Evolutionary conservation across 2,113 vertebrate genomes (phyloP).

Genomic region (Psittacula cyanocephala): DNA sequence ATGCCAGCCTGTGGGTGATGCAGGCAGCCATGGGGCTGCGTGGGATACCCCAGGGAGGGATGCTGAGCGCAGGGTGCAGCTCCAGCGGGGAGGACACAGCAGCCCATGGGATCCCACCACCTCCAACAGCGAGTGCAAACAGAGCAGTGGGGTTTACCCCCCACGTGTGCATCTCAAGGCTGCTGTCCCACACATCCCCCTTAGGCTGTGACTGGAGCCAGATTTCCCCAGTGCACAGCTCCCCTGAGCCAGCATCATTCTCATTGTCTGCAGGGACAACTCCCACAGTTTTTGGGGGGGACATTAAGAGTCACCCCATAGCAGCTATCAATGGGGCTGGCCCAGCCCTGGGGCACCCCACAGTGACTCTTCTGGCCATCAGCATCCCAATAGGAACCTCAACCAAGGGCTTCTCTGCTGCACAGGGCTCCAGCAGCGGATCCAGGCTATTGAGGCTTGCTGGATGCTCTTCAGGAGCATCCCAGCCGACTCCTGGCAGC

Average conservation of each 20-base stretch:
- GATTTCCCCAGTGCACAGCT: not conserved
- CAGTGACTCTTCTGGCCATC: not conserved
- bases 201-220: not conserved
- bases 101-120: not conserved
- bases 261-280: not conserved
- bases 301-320: not conserved
- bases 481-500: not conserved
- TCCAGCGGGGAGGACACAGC: not conserved
- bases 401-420: not conserved
- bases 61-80: not conserved
- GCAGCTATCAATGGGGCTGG: not conserved
- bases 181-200: not conserved
- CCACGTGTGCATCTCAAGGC: not conserved
- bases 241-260: not conserved
- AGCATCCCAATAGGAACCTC: accelerated
- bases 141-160: not conserved
- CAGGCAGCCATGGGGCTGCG: not conserved
- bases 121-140: accelerated
- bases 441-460: not conserved
- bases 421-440: accelerated
- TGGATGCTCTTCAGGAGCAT: not conserved
- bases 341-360: not conserved
- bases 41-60: not conserved
- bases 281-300: accelerated
- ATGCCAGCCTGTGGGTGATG: not conserved